A percentile compares a stretch with the other conserved stretches of the same genome.
Evolutionary conservation across 2,888 invertebrate genomes (phyloP).

Genomic region (Caenorhabditis drosophilae): DNA sequence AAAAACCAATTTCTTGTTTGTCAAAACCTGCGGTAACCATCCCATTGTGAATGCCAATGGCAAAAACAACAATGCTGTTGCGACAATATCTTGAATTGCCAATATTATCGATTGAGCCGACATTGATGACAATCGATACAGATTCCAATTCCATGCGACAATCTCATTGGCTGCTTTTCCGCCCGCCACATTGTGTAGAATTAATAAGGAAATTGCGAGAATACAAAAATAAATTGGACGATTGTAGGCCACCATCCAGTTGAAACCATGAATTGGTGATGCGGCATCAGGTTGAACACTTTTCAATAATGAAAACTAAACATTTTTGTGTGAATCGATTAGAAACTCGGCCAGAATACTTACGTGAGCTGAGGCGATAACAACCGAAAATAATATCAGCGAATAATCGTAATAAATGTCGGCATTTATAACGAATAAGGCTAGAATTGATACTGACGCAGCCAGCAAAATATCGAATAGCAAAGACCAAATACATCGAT

Average conservation of each 20-base stretch:
- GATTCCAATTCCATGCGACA: conserved; percentile 56
- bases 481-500: conserved; percentile 83
- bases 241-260: conserved; percentile 71
- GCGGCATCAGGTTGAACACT: conserved; percentile 98
- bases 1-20: background rate
- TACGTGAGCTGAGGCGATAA: conserved; percentile 97
- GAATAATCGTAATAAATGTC: conserved; percentile 89
- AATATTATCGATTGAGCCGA: conserved; percentile 27
- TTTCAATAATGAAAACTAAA: conserved; percentile 74
- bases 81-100: conserved; percentile 52
- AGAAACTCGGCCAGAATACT: too few relatives aligned
- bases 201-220: conserved; percentile 74
- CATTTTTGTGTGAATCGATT: background rate
- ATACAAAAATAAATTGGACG: conserved; percentile 85
- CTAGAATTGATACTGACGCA: conserved; percentile 81
- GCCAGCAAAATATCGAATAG: conserved; percentile 83
- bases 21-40: conserved; percentile 86
- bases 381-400: conserved; percentile 92
- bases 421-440: conserved; percentile 67
- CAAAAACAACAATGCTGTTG: conserved; percentile 82
- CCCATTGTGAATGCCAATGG: conserved; percentile 93
- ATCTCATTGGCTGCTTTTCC: conserved; percentile 20
- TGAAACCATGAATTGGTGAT: conserved; percentile 85
- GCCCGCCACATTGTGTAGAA: conserved; percentile 60
- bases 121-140: conserved; percentile 36